Base-by-base conservation (phyloP, 2,888 invertebrate genomes). In the Dicycla oo region DNA sequence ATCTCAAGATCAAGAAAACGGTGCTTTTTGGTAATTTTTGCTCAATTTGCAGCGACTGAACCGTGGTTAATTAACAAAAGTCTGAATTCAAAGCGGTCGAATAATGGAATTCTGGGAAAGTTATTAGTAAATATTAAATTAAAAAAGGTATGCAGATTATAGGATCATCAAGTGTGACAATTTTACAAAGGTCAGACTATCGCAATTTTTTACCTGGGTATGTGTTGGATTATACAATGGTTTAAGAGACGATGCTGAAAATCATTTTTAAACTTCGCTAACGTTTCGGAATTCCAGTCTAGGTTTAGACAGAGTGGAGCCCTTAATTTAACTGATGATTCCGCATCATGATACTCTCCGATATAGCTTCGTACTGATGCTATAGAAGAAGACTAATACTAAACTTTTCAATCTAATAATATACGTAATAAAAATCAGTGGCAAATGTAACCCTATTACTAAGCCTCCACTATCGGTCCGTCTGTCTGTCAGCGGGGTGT, bases 21-120 rank as follows among this genome's bases (percentile, higher is more conserved):
- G 78, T 54, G 54, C 7, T 61, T 78, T 75, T 78, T n/a, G 66
- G 75, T 30, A 56, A 61, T n/a, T 75, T 53, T 80, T 75, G n/a
- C 75, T 2, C 69, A 81, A 78, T 82, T 78, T 60, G 66, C 23
- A 57, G 26, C 71, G 78, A 34, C 66, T 57, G 47, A 7, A 64
- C 56, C 82, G 54, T 78, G 71, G 51, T 34, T 60, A 79, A 77
- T 82, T 53, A 70, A 40, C 18, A 47, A 18, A 56, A 77, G 11
- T 66, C 26, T 53, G 53, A 61, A 71, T 64, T 60, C 30, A 60
- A 67, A 67, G 71, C 63, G 71, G 65, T 63, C 2, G 43, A 70
- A 47, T 40, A 23, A 62, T 78, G 26, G 13, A 56, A 63, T 54
- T 60, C 43, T 15, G 30, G 15, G 38, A 30, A 40, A 58, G 62